Percentiles rank a stretch among this genome's conserved stretches.
Conservation (phyloP, 1,140 invertebrate genomes). For the Leptinotarsa undecemlineata region DNA sequence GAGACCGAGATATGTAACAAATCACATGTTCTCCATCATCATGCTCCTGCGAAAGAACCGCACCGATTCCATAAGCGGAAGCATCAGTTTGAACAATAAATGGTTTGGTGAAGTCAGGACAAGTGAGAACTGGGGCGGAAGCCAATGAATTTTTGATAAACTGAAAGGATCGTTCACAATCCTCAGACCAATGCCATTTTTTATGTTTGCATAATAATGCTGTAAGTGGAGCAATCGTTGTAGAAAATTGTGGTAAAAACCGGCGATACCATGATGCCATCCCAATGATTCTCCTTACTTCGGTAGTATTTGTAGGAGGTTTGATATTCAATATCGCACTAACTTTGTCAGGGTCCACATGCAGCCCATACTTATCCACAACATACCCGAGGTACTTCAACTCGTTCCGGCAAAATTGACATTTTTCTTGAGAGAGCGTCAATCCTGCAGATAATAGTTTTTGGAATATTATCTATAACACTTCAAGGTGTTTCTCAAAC, state of each 20-base stretch:
- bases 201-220: constrained; percentile 33
- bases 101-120: constrained; percentile 36
- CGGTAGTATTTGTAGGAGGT: constrained; percentile 48
- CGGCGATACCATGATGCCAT: constrained; percentile 53
- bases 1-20: constrained; percentile 44
- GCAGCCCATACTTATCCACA: constrained; percentile 45
- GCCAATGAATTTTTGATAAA: constrained; percentile 39
- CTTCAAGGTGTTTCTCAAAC: constrained; percentile 31
- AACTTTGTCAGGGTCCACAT: constrained; percentile 55
- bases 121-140: constrained; percentile 36
- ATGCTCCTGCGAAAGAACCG: constrained; percentile 43
- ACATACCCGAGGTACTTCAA: constrained; percentile 51
- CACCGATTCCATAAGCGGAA: constrained; percentile 35
- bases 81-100: constrained; percentile 44
- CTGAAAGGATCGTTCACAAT: constrained; percentile 33
- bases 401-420: constrained; percentile 45
- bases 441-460: constrained; percentile 42
- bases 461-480: constrained; percentile 36
- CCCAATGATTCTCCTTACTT: constrained; percentile 56
- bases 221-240: constrained; percentile 42
- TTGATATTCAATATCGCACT: constrained; percentile 44
- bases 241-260: constrained; percentile 51
- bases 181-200: constrained; percentile 30
- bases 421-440: constrained; percentile 49
- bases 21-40: constrained; percentile 32